A percentile compares a stretch with the other conserved stretches of the same genome.
These are phyloP conservation scores for Rhopalosiphum maidis DNA, from an alignment of 1,140 invertebrate genomes.

Conservation along the genomic window DNA sequence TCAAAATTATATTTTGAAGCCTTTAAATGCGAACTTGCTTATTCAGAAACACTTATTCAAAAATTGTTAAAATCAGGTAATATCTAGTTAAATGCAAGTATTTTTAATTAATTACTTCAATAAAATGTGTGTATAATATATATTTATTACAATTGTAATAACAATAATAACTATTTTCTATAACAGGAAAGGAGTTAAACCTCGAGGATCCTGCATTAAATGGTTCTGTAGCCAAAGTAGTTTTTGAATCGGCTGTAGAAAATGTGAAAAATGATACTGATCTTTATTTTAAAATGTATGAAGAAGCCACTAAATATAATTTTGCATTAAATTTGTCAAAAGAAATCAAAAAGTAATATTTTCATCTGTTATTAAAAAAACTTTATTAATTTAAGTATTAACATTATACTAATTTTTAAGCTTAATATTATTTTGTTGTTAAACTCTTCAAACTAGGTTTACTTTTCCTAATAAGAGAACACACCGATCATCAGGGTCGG, in stretches of 20 bases:
- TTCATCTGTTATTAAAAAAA: neutral
- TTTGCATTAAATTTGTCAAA: neutral
- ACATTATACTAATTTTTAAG: neutral
- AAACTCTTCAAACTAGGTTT: neutral
- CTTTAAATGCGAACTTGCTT: conserved; percentile 47
- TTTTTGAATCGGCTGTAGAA: conserved; percentile 30
- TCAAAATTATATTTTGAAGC: conserved; percentile 32
- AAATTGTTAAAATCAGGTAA: neutral
- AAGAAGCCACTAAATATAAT: neutral
- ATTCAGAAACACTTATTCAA: neutral
- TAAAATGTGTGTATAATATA: neutral
- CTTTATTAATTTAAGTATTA: neutral
- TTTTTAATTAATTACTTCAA: neutral
- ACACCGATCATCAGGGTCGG: too few relatives aligned
- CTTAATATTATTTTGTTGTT: neutral
- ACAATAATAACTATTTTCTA: neutral
- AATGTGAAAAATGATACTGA: conserved; percentile 1
- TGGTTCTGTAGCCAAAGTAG: conserved; percentile 20
- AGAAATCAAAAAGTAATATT: conserved; percentile 23
- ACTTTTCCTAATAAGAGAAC: too few relatives aligned
- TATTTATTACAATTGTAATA: neutral
- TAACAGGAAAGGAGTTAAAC: conserved; percentile 2
- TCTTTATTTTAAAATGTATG: conserved; percentile 39
- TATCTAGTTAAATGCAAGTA: neutral
- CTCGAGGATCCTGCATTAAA: conserved; percentile 19